Percentiles rank a stretch among this genome's conserved stretches.
Conservation (phyloP, 2,888 invertebrate species). For the Venusia cambrica region DNA sequence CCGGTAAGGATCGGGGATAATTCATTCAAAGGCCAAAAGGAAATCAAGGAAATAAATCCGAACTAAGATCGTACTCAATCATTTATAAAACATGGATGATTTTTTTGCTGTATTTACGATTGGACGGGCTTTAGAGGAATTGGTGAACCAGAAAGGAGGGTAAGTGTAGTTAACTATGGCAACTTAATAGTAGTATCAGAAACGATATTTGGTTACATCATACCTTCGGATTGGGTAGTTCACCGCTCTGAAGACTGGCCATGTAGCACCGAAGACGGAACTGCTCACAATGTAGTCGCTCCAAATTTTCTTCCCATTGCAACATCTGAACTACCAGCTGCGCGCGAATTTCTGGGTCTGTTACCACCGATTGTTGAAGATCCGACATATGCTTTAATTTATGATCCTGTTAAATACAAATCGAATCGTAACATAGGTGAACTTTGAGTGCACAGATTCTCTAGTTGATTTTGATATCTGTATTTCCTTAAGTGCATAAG, state of each 20-base stretch:
- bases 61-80: conserved; percentile 19
- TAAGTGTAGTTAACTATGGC: conserved; percentile 1
- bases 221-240: conserved; percentile 98
- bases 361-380: conserved; percentile 97
- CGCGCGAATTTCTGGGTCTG: conserved; percentile 94
- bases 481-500: too few species aligned
- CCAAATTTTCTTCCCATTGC: conserved; percentile 98
- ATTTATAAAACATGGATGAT: conserved; percentile 19
- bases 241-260: conserved; percentile 97
- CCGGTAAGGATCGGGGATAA: conserved; percentile 18
- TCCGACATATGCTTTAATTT: conserved; percentile 99
- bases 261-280: conserved; percentile 97
- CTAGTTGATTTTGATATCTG: too few species aligned
- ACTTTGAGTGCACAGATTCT: too few species aligned
- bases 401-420: conserved; percentile 86
- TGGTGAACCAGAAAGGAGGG: conserved; percentile 1
- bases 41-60: conserved; percentile 27
- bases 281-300: conserved; percentile 97
- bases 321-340: conserved; percentile 96
- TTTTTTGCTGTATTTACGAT: conserved; percentile 1
- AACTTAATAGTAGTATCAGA: too few species aligned
- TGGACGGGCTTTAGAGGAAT: not conserved
- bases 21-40: conserved; percentile 22
- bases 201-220: too few species aligned
- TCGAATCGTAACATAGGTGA: conserved; percentile 4